These are phyloP conservation scores for Sepiola atlantica DNA, from an alignment of 2,888 invertebrate genomes.

Conservation along the genomic window DNA sequence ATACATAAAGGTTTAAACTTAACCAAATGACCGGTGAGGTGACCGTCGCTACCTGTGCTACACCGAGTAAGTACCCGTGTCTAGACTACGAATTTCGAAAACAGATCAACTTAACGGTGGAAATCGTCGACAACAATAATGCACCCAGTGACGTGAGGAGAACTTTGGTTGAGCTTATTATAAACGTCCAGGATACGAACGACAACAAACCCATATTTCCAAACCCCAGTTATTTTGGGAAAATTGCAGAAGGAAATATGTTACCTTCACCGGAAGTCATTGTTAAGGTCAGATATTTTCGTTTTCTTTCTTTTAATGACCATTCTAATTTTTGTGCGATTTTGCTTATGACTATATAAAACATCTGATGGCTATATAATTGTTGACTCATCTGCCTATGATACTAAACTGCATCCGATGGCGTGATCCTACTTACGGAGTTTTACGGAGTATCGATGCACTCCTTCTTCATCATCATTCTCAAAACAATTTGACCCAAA, in stretches of 20 bases:
- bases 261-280: slow-evolving; percentile 83
- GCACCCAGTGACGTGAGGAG: slow-evolving; percentile 78
- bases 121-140: slow-evolving; percentile 82
- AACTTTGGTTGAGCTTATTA: slow-evolving; percentile 55
- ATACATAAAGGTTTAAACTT: slow-evolving; percentile 71
- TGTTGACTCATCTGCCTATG: too few species aligned
- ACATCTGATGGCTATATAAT: too few species aligned
- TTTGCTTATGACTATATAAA: not conserved
- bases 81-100: slow-evolving; percentile 77
- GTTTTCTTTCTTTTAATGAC: too few species aligned
- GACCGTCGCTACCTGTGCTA: slow-evolving; percentile 80
- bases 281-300: slow-evolving; percentile 79
- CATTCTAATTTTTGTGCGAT: too few species aligned
- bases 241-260: slow-evolving; percentile 62
- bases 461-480: too few species aligned
- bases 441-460: too few species aligned
- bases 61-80: slow-evolving; percentile 78
- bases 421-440: too few species aligned
- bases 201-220: slow-evolving; percentile 78
- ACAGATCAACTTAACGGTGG: slow-evolving; percentile 58
- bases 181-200: slow-evolving; percentile 63
- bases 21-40: slow-evolving; percentile 89
- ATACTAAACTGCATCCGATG: too few species aligned
- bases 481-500: too few species aligned
- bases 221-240: slow-evolving; percentile 55